Conservation (phyloP, 30 jellyfish, hydroid and myxozoan species). For the Chrysaora quinquecirrha region DNA sequence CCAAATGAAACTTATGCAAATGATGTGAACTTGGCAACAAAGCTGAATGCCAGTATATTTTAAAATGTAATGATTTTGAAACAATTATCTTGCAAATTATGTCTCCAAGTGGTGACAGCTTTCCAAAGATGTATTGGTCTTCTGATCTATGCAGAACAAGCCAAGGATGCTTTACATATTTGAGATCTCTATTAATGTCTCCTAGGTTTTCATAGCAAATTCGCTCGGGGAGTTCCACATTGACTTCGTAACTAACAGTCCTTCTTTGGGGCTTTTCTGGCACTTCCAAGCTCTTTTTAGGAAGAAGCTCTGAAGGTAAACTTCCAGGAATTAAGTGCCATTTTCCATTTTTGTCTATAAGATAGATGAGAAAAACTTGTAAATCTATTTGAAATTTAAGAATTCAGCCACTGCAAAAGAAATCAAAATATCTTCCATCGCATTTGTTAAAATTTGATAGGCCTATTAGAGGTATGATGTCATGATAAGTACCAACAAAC, state of each 20-base stretch:
- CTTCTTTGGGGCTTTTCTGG: slow-evolving; percentile 39
- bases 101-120: slow-evolving; percentile 31
- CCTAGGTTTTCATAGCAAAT: slow-evolving; percentile 25
- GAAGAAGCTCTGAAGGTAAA: slow-evolving; percentile 32
- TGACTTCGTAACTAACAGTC: slow-evolving; percentile 9
- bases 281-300: slow-evolving; percentile 13
- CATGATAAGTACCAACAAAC: too few relatives aligned
- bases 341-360: too few relatives aligned
- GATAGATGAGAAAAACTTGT: too few relatives aligned
- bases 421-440: too few relatives aligned
- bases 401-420: too few relatives aligned
- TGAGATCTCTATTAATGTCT: slow-evolving; percentile 8
- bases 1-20: slow-evolving; percentile 8
- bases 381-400: too few relatives aligned
- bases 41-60: slow-evolving; percentile 15
- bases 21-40: slow-evolving; percentile 39
- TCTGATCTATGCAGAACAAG: slow-evolving; percentile 26
- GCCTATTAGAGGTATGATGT: too few relatives aligned
- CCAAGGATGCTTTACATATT: slow-evolving; percentile 2
- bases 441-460: too few relatives aligned
- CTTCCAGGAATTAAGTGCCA: too few relatives aligned
- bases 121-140: slow-evolving; percentile 35
- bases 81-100: slow-evolving; percentile 29
- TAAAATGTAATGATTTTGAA: not conserved
- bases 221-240: slow-evolving; percentile 33